These are phyloP conservation scores for Rhea americana DNA, from an alignment of 2,113 vertebrate genomes.

Conservation along the genomic window DNA sequence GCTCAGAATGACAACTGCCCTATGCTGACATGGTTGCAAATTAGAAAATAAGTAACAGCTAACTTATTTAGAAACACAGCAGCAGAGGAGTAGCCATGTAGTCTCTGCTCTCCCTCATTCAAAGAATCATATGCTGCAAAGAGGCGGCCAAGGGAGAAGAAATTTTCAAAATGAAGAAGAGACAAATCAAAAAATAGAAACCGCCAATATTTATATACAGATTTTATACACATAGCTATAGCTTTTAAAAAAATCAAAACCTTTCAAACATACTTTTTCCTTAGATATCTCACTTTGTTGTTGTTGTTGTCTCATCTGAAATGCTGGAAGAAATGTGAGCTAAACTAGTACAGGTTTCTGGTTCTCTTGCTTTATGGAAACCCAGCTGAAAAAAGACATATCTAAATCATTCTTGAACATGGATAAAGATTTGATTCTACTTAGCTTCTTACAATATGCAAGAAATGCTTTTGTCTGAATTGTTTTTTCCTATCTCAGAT, in stretches of 20 bases:
- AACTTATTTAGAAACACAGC: slow-evolving; percentile 4
- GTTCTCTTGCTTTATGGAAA: not conserved
- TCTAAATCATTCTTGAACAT: not conserved
- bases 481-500: not conserved
- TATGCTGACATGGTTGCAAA: not conserved
- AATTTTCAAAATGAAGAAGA: not conserved
- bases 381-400: not conserved
- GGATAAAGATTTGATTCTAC: not conserved
- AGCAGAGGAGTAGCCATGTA: not conserved
- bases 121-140: not conserved
- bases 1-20: too few species aligned
- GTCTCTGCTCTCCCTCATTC: not conserved
- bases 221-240: not conserved
- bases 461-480: slow-evolving; percentile 14
- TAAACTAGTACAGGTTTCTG: not conserved
- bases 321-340: not conserved
- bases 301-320: not conserved
- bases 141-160: not conserved
- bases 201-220: not conserved
- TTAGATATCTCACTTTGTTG: not conserved
- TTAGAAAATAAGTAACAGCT: not conserved
- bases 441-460: not conserved
- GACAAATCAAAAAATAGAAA: not conserved
- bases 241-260: not conserved
- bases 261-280: not conserved